Conservation (phyloP, 1,140 invertebrate species). For the Anastatus disparis region DNA sequence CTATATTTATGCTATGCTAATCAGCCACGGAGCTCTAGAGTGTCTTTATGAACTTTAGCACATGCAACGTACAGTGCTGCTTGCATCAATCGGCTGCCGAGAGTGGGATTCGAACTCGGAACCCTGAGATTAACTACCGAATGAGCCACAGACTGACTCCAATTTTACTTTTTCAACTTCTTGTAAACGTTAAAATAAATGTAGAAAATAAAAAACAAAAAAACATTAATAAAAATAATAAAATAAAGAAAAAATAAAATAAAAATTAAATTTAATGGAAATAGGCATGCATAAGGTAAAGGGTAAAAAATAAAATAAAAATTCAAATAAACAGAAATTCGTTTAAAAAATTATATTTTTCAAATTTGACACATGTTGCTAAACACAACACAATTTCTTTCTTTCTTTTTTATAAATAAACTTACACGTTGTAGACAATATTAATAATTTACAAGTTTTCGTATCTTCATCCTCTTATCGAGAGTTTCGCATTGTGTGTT, state of each 20-base stretch:
- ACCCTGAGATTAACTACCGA: no score
- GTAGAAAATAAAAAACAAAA: not conserved
- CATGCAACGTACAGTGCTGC: no score
- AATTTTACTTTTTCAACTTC: not conserved
- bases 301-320: constrained; percentile 43
- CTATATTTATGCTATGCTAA: no score
- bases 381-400: constrained; percentile 64
- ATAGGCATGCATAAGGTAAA: constrained; percentile 16
- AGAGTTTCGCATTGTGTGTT: constrained; percentile 36
- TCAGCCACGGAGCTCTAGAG: no score
- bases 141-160: no score
- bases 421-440: constrained; percentile 63
- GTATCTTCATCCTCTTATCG: constrained; percentile 19
- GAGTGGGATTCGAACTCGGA: no score
- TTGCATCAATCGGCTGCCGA: no score
- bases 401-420: constrained; percentile 61
- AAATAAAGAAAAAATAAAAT: constrained; percentile 24
- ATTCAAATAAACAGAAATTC: constrained; percentile 49
- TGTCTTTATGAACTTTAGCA: no score
- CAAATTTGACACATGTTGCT: constrained; percentile 65
- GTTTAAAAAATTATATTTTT: constrained; percentile 68
- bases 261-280: constrained; percentile 32
- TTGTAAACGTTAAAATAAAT: not conserved
- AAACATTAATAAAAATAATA: constrained; percentile 22
- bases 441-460: constrained; percentile 63